These are phyloP conservation scores for Protodeltote pygarga DNA, from an alignment of 2,888 invertebrate genomes.

Conservation along the genomic window DNA sequence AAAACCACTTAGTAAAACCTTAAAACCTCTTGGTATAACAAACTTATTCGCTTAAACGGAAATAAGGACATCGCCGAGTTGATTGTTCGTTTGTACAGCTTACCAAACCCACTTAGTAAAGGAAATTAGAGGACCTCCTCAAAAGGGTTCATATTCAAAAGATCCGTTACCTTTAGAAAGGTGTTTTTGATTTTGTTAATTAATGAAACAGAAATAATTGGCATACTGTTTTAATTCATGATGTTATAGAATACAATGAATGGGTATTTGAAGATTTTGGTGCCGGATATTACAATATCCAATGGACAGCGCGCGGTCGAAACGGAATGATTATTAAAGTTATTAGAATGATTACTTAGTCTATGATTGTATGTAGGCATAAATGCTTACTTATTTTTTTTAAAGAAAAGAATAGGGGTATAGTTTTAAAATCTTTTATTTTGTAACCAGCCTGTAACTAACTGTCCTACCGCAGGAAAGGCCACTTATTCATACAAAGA, in stretches of 20 bases:
- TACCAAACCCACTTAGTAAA: background rate
- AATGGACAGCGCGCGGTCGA: background rate
- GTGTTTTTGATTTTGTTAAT: slow-evolving; percentile 12
- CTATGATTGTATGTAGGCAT: too few relatives aligned
- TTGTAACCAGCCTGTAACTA: too few relatives aligned
- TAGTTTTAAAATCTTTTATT: too few relatives aligned
- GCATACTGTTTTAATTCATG: background rate
- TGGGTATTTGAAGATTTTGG: slow-evolving; percentile 3
- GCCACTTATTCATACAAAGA: too few relatives aligned
- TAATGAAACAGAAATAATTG: slow-evolving; percentile 13
- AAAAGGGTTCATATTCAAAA: slow-evolving; percentile 2
- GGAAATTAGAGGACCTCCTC: slow-evolving; percentile 18
- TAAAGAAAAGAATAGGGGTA: too few relatives aligned
- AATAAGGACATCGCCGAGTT: slow-evolving; percentile 1
- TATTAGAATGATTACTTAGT: too few relatives aligned
- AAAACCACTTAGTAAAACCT: too few relatives aligned
- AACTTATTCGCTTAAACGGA: slow-evolving; percentile 1
- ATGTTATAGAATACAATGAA: slow-evolving; percentile 1
- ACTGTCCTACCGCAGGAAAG: too few relatives aligned
- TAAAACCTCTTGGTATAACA: background rate
- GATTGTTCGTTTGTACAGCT: slow-evolving; percentile 1
- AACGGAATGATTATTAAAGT: background rate
- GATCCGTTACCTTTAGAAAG: background rate
- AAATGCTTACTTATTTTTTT: too few relatives aligned
- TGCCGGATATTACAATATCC: slow-evolving; percentile 6